Evolutionary conservation across 2,888 invertebrate species (phyloP).

Genomic region (Synergus japonicus): DNA sequence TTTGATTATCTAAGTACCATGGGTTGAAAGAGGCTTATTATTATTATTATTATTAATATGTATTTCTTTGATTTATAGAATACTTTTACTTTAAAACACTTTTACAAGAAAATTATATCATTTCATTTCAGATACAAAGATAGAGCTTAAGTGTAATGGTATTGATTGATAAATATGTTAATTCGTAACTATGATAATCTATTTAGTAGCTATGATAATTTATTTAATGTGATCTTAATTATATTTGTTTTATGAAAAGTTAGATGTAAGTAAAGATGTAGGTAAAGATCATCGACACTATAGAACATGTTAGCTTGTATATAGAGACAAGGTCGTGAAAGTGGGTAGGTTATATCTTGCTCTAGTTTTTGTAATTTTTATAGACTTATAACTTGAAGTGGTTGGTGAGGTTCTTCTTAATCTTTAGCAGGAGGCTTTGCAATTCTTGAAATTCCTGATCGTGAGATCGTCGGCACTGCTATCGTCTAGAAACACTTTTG

Average conservation of each 20-base stretch:
- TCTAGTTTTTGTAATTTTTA: not conserved
- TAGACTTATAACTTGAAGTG: constrained; percentile 10
- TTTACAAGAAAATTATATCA: not conserved
- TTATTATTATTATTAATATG: not conserved
- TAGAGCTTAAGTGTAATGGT: not conserved
- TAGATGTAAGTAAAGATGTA: not conserved
- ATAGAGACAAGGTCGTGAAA: not conserved
- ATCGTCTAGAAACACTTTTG: constrained; percentile 11
- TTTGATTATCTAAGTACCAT: not conserved
- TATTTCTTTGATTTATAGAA: not conserved
- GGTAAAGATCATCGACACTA: constrained; percentile 5
- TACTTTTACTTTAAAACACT: not conserved
- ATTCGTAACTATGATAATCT: not conserved
- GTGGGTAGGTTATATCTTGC: not conserved
- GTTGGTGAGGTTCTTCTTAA: constrained; percentile 1
- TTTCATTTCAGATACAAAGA: not conserved
- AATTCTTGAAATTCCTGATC: constrained; percentile 25
- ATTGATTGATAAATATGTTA: not conserved
- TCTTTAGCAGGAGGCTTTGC: constrained; percentile 4
- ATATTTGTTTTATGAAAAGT: not conserved
- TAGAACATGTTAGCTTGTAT: not conserved
- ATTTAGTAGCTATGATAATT: too few relatives aligned
- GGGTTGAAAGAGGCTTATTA: not conserved
- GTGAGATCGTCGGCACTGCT: constrained; percentile 1
- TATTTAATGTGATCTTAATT: too few relatives aligned